phyloP scores from a whole-genome alignment of 2,888 invertebrate genomes.

The Drosophila anomelani region DNA sequence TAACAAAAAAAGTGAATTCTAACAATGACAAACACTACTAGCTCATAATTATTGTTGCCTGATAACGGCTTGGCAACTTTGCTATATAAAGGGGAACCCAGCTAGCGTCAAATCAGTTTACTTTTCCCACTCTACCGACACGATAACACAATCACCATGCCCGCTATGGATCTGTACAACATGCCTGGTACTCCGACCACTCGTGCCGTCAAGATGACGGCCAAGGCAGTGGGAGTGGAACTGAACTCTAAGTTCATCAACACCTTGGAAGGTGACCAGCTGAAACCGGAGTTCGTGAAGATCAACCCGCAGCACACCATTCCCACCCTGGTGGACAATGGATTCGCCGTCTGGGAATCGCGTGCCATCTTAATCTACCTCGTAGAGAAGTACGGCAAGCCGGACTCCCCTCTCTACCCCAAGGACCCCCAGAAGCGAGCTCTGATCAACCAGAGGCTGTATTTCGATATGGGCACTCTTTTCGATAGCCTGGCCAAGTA shows the following conservation, averaged over 20 bases:
- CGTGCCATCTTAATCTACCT: conserved; percentile 92
- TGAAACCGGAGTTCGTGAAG: conserved; percentile 89
- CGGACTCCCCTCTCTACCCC: conserved; percentile 88
- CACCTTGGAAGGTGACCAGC: conserved; percentile 87
- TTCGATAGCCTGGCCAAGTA: conserved; percentile 89
- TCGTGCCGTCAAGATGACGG: conserved; percentile 87
- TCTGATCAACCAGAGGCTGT: conserved; percentile 90
- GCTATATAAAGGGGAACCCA: conserved; percentile 1
- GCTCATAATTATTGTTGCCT: background rate
- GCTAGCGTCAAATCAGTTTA: conserved; percentile 12
- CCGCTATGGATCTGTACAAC: conserved; percentile 58
- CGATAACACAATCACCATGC: background rate
- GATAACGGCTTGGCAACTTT: background rate
- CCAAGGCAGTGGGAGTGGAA: conserved; percentile 88
- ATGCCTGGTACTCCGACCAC: conserved; percentile 86
- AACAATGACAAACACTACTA: conserved; percentile 17
- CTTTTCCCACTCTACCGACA: conserved; percentile 4
- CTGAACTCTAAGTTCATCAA: conserved; percentile 87
- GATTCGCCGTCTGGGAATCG: conserved; percentile 92
- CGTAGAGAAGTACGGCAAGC: conserved; percentile 91
- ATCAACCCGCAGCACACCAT: conserved; percentile 93
- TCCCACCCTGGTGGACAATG: conserved; percentile 93
- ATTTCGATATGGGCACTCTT: conserved; percentile 91
- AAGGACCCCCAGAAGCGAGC: conserved; percentile 91
- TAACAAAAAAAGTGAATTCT: background rate